These are phyloP conservation scores for Lynx canadensis DNA, from an alignment of 2,113 vertebrate species.

Conservation along the genomic window DNA sequence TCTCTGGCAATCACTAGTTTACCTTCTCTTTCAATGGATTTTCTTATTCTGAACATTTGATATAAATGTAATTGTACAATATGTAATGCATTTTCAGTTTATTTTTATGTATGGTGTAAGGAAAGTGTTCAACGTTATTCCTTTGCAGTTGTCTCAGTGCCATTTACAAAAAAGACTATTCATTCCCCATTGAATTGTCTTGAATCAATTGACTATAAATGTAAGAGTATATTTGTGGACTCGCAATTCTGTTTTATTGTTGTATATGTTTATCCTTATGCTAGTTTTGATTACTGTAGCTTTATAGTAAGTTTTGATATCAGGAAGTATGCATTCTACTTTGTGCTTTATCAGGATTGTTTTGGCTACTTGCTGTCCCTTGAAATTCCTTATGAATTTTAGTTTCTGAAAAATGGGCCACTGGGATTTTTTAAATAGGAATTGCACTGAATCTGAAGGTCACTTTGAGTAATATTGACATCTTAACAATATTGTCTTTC, in stretches of 20 bases:
- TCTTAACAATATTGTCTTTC: neutral
- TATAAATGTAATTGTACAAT: neutral
- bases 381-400: constrained; percentile 21
- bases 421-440: neutral
- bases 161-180: neutral
- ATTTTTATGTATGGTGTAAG: neutral
- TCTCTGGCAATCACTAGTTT: neutral
- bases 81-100: neutral
- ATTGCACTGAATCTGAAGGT: neutral
- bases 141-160: neutral
- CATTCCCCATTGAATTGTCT: neutral
- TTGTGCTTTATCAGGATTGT: constrained; percentile 22
- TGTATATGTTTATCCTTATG: neutral
- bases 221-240: neutral
- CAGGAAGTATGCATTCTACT: neutral
- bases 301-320: neutral
- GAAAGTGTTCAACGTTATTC: neutral
- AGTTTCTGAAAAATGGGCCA: neutral
- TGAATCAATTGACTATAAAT: neutral
- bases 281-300: neutral
- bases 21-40: neutral
- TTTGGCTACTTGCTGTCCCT: neutral
- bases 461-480: neutral
- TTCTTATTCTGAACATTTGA: neutral
- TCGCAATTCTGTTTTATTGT: neutral